Evolutionary conservation across 2,888 invertebrate species (phyloP).

Genomic region (Leucoma salicis): DNA sequence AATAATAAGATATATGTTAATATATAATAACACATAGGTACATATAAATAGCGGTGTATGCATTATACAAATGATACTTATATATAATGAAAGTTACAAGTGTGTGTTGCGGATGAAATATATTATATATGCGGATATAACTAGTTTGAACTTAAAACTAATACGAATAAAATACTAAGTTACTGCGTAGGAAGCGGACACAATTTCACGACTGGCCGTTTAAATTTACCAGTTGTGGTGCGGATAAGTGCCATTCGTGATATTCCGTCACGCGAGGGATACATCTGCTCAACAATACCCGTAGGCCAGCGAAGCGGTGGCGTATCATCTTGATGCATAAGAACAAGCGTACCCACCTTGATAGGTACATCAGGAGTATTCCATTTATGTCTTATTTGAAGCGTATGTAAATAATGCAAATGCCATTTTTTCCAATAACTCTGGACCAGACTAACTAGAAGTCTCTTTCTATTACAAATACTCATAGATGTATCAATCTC

Average conservation of each 20-base stretch:
- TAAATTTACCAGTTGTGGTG: not conserved
- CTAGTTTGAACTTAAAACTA: no score
- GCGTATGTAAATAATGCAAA: conserved; percentile 2
- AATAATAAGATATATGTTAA: no score
- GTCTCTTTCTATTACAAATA: conserved; percentile 1
- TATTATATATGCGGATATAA: no score
- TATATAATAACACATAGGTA: no score
- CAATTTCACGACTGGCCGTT: not conserved
- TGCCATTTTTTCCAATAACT: conserved; percentile 3
- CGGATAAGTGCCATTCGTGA: not conserved
- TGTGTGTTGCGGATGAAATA: no score
- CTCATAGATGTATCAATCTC: not conserved
- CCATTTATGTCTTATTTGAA: not conserved
- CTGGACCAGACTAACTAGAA: conserved; percentile 3
- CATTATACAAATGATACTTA: no score
- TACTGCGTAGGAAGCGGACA: not conserved
- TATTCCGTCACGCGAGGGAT: not conserved
- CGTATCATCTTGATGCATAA: conserved; percentile 3
- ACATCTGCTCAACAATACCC: not conserved
- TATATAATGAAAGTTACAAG: no score
- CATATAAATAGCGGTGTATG: no score
- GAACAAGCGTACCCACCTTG: not conserved
- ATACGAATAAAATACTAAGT: no score
- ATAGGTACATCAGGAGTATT: not conserved
- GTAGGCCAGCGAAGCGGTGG: not conserved